Evolutionary conservation across 2,888 invertebrate species (phyloP), one percentile per base, ranked within the genome.

Genomic region (Achlya flavicornis): DNA sequence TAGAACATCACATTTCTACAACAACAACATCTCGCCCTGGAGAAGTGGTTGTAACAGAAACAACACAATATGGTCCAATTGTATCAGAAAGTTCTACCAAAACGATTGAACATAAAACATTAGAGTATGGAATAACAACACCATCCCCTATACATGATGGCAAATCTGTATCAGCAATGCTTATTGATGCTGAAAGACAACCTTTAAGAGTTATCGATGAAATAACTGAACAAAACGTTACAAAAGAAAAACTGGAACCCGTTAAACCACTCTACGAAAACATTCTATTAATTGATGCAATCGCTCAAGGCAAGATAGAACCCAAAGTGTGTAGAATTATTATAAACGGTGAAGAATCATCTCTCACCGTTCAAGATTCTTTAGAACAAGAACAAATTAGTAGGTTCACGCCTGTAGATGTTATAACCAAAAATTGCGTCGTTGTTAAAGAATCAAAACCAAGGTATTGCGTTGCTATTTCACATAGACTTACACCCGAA

Each of bases 301-400:
- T 96, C 66, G 86, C 94, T 35, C 94, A 95, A 78, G 93, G 94
- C 63, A 94, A 95, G 78, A 96, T 97, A 62, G 95, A 96, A 72
- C 96, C 97, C 66, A 94, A 94, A 77, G 91, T 94, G 32, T 96
- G 96, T 81, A 93, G 94, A 68, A 94, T 97, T 63, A 86, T 96
- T 59, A 89, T 95, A 11, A 95, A 95, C 68, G 94, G 95, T 7
- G 88, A 95, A 59, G 95, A 96, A 78, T 94, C 96, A 61, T 91
- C 95, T 10, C 90, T 95, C 58, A 96, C 95, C 35, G 95, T 96
- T 10, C 95, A 96, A 83, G 96, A 96, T 73, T 96, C 97, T 0
- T 87, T 97, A 71, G 95, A 96, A 75, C 95, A 96, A 73, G 95
- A 96, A 75, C 95, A 96, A 84, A 94, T 97, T 3, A 95, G 95